Base-by-base conservation (phyloP, 2,888 invertebrate genomes). In the Syritta pipiens region DNA sequence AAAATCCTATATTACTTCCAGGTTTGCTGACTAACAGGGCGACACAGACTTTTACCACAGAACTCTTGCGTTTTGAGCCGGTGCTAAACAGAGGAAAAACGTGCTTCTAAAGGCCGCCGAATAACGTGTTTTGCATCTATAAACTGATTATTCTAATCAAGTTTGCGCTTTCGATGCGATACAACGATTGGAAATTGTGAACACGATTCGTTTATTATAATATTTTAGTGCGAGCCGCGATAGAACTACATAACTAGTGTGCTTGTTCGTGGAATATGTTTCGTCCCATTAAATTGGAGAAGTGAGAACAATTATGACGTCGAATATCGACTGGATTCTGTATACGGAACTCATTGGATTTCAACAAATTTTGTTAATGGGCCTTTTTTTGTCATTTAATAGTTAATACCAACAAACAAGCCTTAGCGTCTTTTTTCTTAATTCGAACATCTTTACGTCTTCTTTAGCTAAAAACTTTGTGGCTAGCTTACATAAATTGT, bases 201-300 rank as follows among this genome's bases (percentile, higher is more conserved):
- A 44, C 59, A 59, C 59, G 59, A 57, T 22, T 14, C 19, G 12
- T 20, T 22, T 7, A 26, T 22, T 24, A 44, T 17, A 30, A n/a
- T n/a, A 22, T 20, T 59, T 59, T 59, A 14, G 26, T 55, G 35
- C 35, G 35, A 22, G 22, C 1, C 12, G 14, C 20, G 51, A 51
- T 32, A 51, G 12, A 51, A 51, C 17, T 55, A 40, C n/a, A 17
- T 40, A 26, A 6, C 37, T 40, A 22, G 37, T 40, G 40, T 17
- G 24, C 20, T 40, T 40, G 55, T 3, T 40, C 1, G 19, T 5
- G 22, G 55, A 55, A 55, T 59, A 9, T 5, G 4, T 9, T 28
- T 20, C 12, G 6, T 1, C 26, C 14, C 12, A 37, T 35, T 32
- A 35, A 14, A 9, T 22, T 22, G 12, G 44, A 4, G 5, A 2